Percentiles rank a stretch among this genome's conserved stretches.
Conservation (phyloP, 2,888 invertebrate genomes). For the Amphiduros pacificus region DNA sequence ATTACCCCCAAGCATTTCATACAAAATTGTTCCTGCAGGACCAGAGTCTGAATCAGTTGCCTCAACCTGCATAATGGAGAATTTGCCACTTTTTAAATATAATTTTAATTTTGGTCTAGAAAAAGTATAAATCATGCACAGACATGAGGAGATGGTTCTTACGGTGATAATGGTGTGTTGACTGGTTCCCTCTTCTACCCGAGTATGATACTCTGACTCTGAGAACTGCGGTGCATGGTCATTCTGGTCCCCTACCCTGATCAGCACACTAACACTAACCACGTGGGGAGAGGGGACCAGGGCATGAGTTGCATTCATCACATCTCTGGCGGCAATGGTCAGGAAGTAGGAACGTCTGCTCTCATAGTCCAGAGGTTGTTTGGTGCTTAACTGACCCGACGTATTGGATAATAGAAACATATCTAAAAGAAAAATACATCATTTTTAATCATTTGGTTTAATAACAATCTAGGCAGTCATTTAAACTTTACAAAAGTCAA, state of each 20-base stretch:
- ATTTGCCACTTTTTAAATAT: no score
- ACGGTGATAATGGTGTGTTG: slow-evolving; percentile 6
- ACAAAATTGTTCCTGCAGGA: slow-evolving; percentile 1
- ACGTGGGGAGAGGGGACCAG: not conserved
- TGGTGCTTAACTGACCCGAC: slow-evolving; percentile 11
- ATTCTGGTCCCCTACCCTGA: slow-evolving; percentile 20
- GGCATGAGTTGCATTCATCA: not conserved
- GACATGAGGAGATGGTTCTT: no score
- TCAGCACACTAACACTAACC: not conserved
- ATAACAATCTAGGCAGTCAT: not conserved
- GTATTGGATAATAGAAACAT: slow-evolving; percentile 8
- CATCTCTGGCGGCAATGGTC: slow-evolving; percentile 7
- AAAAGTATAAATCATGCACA: no score
- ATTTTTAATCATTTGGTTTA: not conserved
- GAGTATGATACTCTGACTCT: slow-evolving; percentile 5
- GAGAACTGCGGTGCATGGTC: slow-evolving; percentile 20
- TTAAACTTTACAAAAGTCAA: not conserved
- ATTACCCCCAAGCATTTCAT: slow-evolving; percentile 10
- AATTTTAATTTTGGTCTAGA: no score
- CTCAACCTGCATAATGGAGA: no score
- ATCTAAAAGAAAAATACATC: slow-evolving; percentile 4
- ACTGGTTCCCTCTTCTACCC: slow-evolving; percentile 12
- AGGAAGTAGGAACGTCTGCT: not conserved
- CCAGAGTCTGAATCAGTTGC: not conserved
- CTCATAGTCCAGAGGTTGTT: slow-evolving; percentile 14